A percentile compares a stretch with the other conserved stretches of the same genome.
These are phyloP conservation scores for Drosophila mimetica DNA, from an alignment of 2,888 invertebrate species.

Conservation along the genomic window DNA sequence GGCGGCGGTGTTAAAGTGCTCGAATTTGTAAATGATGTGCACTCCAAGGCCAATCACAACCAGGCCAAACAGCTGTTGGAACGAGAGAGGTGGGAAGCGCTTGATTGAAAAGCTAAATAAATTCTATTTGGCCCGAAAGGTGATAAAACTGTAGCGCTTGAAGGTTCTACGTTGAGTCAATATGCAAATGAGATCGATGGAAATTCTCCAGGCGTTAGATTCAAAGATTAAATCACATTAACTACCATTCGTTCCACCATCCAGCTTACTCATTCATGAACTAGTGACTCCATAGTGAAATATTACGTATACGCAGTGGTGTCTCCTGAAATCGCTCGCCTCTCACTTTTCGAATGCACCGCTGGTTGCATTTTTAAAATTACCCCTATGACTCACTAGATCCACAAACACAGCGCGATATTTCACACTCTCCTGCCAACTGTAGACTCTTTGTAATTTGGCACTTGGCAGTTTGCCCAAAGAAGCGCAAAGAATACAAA, in stretches of 20 bases:
- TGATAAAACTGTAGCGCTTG: slow-evolving; percentile 18
- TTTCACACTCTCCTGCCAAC: slow-evolving; percentile 48
- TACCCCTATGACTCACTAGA: slow-evolving; percentile 32
- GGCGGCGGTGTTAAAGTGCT: slow-evolving; percentile 74
- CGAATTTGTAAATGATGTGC: slow-evolving; percentile 67
- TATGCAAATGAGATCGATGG: slow-evolving; percentile 33
- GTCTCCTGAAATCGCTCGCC: slow-evolving; percentile 7
- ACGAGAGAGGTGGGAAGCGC: slow-evolving; percentile 20
- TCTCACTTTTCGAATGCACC: slow-evolving; percentile 23
- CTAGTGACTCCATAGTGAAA: background rate
- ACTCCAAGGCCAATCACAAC: slow-evolving; percentile 66
- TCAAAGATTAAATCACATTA: slow-evolving; percentile 9
- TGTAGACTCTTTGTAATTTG: slow-evolving; percentile 60
- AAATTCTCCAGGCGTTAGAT: slow-evolving; percentile 2
- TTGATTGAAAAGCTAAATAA: slow-evolving; percentile 26
- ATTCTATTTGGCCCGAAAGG: slow-evolving; percentile 19
- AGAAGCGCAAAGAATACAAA: slow-evolving; percentile 16
- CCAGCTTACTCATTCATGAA: background rate
- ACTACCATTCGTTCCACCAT: background rate
- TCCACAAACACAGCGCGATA: slow-evolving; percentile 26
- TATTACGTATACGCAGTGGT: slow-evolving; percentile 41
- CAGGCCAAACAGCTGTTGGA: slow-evolving; percentile 69
- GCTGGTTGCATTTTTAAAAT: slow-evolving; percentile 35
- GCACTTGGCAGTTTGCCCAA: slow-evolving; percentile 53
- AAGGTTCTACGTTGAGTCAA: slow-evolving; percentile 34